Base-by-base conservation (phyloP, 2,888 invertebrate species). In the Chelonus formosanus region DNA sequence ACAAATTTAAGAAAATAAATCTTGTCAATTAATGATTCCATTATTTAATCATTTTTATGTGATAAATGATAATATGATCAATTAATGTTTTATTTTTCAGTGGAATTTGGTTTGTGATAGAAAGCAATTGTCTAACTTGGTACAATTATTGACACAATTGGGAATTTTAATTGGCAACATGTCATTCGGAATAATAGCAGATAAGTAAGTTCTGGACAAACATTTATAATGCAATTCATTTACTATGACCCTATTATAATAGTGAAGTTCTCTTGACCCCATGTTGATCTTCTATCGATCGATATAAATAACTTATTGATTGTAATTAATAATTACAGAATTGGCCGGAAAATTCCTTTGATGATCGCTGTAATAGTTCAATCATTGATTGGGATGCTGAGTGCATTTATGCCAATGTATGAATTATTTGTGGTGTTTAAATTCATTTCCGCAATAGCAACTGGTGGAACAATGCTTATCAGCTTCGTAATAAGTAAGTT, bases 391-490 rank as follows among this genome's bases (percentile, higher is more conserved):
- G 90, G 90, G 60, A 84, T 88, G 35, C 67, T 86, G 20, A 88
- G 89, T 43, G 88, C 89, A 1, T 84, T 88, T 54, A 86, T 86
- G 3, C 87, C 89, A 3, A 85, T 87, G 77, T 87, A 89, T 71
- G 88, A 88, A 86, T 81, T 88, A 77, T 91, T 90, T 78, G 77
- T 90, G 34, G 72, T 87, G 8, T 84, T 87, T 57, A 86, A 90
- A 70, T 88, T 89, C 73, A 76, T 89, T 3, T 87, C 88, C 63
- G 90, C 90, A 40, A 79, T 88, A 61, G 86, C 88, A 5, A 86
- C 89, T 8, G 90, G 90, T 68, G 91, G 90, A 43, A 88, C 89
- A 2, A 90, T 91, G 88, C 86, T 91, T 31, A 88, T 89, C 68
- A 88, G 89, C 73, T 90, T 90, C 73, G 88, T 91, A 57, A 85